Base-by-base conservation (phyloP, 2,888 invertebrate species). In the Cheilosia vernalis region DNA sequence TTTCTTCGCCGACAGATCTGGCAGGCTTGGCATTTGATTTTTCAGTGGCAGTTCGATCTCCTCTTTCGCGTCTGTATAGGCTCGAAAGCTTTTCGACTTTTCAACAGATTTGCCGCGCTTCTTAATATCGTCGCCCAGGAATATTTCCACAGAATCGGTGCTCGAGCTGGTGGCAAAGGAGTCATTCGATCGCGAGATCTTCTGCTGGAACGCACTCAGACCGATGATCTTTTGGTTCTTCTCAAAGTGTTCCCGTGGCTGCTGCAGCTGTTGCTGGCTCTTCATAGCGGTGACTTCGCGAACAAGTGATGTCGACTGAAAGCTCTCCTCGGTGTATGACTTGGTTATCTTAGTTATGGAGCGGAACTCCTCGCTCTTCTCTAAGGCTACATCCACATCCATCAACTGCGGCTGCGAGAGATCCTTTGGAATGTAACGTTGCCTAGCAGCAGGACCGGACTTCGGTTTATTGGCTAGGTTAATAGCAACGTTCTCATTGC, bases 51-150 rank as follows among this genome's bases (percentile, higher is more conserved):
- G 74, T 51, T 81, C 81, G 9, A 72, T 87, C 81, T 56, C 79
- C 87, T 58, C 84, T 82, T 61, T 85, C 72, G 63, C 81, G 53
- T 94, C 94, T 40, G 94, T 93, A 85, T 94, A 93, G 89, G 93
- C 93, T 88, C 94, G 94, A 91, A 96, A 96, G 89, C 96, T 96
- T 87, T 95, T 95, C 2, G 95, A 95, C 90, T 96, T 96, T 64
- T 95, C 94, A 27, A 96, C 94, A 24, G 94, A 93, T 90, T 94
- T 94, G 87, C 93, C 92, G 37, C 93, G 90, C 79, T 91, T 92
- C 47, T 89, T 89, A 42, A 88, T 88, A 64, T 89, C 89, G 64
- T 88, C 89, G 3, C 88, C 80, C 0, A 89, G 84, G n/a, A 89
- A 88, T 1, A 89, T 87, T 37, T 92, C 91, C 42, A 91, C 91